Conservation (phyloP, 2,113 vertebrate genomes). For the Dermatemys mawii region DNA sequence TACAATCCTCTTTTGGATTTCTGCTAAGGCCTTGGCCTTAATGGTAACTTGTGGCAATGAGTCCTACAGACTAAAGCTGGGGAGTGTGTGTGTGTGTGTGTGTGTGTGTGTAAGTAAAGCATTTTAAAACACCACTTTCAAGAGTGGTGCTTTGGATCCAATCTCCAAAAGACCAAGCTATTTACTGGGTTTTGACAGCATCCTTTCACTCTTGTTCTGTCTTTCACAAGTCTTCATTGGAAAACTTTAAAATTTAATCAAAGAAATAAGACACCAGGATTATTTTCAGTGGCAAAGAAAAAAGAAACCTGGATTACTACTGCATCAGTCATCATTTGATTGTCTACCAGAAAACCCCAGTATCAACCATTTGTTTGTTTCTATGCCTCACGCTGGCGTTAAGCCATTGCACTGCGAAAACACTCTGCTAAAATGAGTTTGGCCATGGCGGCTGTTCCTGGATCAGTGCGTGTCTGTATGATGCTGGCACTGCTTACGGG, state of each 20-base stretch:
- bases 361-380: background rate
- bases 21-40: too few species aligned
- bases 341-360: background rate
- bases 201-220: background rate
- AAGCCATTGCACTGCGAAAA: background rate
- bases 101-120: background rate
- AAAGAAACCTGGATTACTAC: background rate
- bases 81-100: too few species aligned
- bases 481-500: slow-evolving; percentile 15
- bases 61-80: background rate
- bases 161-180: background rate
- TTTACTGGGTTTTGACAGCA: background rate
- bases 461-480: accelerated
- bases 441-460: background rate
- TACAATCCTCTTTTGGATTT: background rate
- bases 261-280: background rate
- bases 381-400: background rate
- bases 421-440: background rate
- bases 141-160: too few species aligned
- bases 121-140: background rate
- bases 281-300: background rate
- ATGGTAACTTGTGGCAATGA: background rate
- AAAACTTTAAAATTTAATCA: background rate
- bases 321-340: background rate
- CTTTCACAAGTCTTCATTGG: background rate